Conservation (phyloP, 2,888 invertebrate genomes). For the Leistus spinibarbis region DNA sequence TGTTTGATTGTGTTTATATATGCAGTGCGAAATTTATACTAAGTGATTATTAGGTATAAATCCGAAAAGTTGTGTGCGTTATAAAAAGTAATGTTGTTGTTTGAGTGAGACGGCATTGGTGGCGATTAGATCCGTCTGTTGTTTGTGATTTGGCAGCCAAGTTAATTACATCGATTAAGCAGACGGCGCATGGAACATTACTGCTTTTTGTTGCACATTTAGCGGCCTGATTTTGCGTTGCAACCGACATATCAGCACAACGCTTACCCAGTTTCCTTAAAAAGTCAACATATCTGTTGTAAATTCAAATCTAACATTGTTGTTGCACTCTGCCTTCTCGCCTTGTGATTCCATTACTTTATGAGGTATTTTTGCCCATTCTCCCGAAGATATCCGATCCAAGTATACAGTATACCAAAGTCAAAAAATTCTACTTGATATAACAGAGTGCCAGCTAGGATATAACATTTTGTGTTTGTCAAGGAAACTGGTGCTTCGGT, state of each 20-base stretch:
- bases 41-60: slow-evolving; percentile 19
- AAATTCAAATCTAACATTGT: slow-evolving; percentile 4
- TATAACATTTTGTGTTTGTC: too few relatives aligned
- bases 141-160: slow-evolving; percentile 23
- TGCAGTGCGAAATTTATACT: slow-evolving; percentile 24
- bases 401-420: too few relatives aligned
- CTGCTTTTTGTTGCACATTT: slow-evolving; percentile 28
- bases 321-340: not conserved
- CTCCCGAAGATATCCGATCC: too few relatives aligned
- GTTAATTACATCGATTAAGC: slow-evolving; percentile 15
- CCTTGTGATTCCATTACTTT: too few relatives aligned
- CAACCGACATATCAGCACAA: not conserved
- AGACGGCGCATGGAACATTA: slow-evolving; percentile 12
- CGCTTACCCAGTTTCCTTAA: slow-evolving; percentile 4
- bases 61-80: not conserved
- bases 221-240: slow-evolving; percentile 15
- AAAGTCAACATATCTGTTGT: not conserved
- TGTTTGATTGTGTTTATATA: slow-evolving; percentile 12
- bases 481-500: not conserved
- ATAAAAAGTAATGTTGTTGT: slow-evolving; percentile 26
- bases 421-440: not conserved
- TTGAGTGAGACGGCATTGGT: not conserved
- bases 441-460: not conserved
- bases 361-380: too few relatives aligned
- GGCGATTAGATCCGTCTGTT: not conserved